phyloP scores from a whole-genome alignment of 2,888 invertebrate genomes.

The Polydrusus pterygomalis region DNA sequence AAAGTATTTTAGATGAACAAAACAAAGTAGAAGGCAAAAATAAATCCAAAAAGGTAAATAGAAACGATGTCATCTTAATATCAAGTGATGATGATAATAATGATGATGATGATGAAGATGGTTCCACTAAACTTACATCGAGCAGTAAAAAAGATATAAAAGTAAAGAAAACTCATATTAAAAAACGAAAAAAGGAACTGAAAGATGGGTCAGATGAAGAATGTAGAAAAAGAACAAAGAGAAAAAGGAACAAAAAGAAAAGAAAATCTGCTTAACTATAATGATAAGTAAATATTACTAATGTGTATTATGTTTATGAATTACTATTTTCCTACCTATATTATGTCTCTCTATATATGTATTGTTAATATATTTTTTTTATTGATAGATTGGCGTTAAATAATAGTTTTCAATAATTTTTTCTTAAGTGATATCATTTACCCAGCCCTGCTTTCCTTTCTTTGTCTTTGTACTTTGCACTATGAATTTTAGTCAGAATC shows the following conservation, averaged over 20 bases:
- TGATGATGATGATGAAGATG: too few species aligned
- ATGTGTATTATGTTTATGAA: too few species aligned
- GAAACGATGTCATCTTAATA: slow-evolving; percentile 13
- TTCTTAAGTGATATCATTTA: too few species aligned
- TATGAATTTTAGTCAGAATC: too few species aligned
- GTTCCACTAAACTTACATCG: slow-evolving; percentile 2
- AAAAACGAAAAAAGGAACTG: background rate
- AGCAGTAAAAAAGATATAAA: background rate
- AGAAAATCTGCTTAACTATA: background rate
- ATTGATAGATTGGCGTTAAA: too few species aligned
- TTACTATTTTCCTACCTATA: too few species aligned
- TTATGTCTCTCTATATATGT: too few species aligned
- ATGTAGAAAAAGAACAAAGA: background rate
- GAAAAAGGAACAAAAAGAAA: background rate
- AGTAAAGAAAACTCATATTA: background rate
- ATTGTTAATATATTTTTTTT: too few species aligned
- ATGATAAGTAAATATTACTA: too few species aligned
- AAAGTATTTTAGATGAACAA: background rate
- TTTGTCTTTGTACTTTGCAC: too few species aligned
- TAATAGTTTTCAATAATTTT: too few species aligned
- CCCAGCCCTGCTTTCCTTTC: too few species aligned
- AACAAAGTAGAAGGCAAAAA: background rate
- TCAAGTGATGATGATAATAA: slow-evolving; percentile 22
- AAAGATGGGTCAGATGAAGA: background rate
- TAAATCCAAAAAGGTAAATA: background rate